These are phyloP conservation scores for Sinonovacula constricta DNA, from an alignment of 1,140 invertebrate genomes.

Conservation along the genomic window DNA sequence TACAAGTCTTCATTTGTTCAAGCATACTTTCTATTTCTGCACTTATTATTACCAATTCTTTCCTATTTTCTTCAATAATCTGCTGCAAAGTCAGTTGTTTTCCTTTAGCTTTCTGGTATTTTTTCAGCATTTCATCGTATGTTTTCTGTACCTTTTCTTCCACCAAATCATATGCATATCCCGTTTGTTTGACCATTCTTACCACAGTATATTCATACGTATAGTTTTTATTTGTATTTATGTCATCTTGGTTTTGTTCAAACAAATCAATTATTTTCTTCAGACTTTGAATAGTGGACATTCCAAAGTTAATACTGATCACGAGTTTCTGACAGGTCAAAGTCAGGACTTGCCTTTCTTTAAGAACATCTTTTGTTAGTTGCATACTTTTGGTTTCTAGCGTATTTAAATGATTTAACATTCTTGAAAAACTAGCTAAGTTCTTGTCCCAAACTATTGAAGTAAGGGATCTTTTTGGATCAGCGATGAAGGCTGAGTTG, in stretches of 20 bases:
- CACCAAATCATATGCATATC: background rate
- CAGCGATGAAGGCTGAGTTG: too few species aligned
- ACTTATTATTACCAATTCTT: background rate
- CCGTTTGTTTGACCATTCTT: conserved; percentile 36
- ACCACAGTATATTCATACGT: background rate
- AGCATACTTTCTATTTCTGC: conserved; percentile 1
- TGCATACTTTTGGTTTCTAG: too few species aligned
- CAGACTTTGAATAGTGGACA: conserved; percentile 6
- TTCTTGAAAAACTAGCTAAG: conserved; percentile 14
- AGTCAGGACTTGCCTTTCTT: conserved; percentile 26
- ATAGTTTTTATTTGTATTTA: conserved; percentile 46
- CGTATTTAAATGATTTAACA: conserved; percentile 47
- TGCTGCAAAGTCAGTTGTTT: too few species aligned
- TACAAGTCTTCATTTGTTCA: background rate
- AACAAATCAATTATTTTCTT: background rate
- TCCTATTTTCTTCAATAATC: background rate
- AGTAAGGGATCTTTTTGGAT: too few species aligned
- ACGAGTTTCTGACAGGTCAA: conserved; percentile 12
- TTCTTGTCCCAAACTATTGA: conserved; percentile 51
- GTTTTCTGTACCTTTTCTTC: background rate
- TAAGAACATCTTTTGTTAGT: too few species aligned
- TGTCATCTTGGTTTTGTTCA: too few species aligned
- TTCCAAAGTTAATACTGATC: conserved; percentile 9
- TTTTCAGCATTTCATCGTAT: too few species aligned
- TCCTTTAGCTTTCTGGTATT: conserved; percentile 14